Evolutionary conservation across 2,888 invertebrate species (phyloP), one percentile per base, ranked within the genome.

Genomic region (Ischnus inquisitorius): DNA sequence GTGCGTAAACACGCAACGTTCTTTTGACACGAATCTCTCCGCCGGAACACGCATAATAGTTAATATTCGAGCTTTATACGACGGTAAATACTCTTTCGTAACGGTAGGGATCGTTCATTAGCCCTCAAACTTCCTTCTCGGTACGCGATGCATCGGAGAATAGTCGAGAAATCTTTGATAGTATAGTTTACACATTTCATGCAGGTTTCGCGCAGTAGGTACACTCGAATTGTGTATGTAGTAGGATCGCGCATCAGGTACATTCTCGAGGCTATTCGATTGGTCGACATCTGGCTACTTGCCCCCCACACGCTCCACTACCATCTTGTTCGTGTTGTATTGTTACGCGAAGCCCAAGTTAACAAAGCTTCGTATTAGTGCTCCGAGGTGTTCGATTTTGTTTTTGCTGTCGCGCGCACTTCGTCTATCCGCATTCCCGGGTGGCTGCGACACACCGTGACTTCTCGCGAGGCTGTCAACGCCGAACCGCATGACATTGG

Each of bases 401-500:
- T 28, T 60, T 25, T 60, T 60, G 19, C 34, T 12, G 22, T 48
- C 46, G 28, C 19, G n/a, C 14, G 60, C 14, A 60, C 14, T 5
- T n/a, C 34, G 60, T 60, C 28, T 25, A 25, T 60, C 28, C 6
- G 60, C 60, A 25, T 60, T 14, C 14, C n/a, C 60, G 28, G 14
- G 14, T 28, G 14, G 14, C 25, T 28, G 14, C n/a, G 25, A 60
- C 60, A 1, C 25, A n/a, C 5, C 60, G 60, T 14, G 28, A 64
- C 25, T 67, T 54, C 41, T 54, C 41, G 69, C n/a, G 12, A 14
- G 28, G 54, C 39, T 54, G 75, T 82, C 75, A 82, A 79, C 74
- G 65, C 34, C 71, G 74, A 54, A 79, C 68, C 82, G 60, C 82
- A 79, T 83, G 79, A 83, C 75, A 83, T 79, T 79, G 79, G 65